Base-by-base conservation (phyloP, 2,797 vertebrate genomes). In the Phyllotis vaccarum region DNA sequence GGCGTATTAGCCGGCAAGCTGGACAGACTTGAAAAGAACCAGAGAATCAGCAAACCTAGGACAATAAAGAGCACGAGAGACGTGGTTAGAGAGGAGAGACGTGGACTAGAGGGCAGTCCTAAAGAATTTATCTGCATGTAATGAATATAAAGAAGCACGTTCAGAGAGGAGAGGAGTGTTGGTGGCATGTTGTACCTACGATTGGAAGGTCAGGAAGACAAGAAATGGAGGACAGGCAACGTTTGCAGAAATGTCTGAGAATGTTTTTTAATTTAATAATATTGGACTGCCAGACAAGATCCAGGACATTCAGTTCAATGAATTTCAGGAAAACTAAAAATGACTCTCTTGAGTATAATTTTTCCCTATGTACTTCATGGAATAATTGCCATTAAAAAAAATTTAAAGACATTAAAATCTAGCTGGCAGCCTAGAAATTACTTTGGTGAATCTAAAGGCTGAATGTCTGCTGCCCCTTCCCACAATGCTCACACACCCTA, bases 401-500 rank as follows among this genome's bases (percentile, higher is more conserved):
- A 37, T n/a, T n/a, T n/a, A 81, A 64, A 64, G 31, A 17, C 7
- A 85, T n/a, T 68, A 10, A 54, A 37, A 37, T 68, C 46, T n/a
- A 52, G 14, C 1, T 16, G 49, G 83, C 49, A 70, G 64, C 22
- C 64, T 9, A 2, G n/a, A n/a, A n/a, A 19, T 70, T 54, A 17
- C 46, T 70, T 37, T 12, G 9, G 34, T 37, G 49, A 9, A 54
- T 19, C 34, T 6, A 5, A 37, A 81, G 66, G 19, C 14, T 24
- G 37, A 0, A 1, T 7, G 3, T 3, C 19, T 60, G 54, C 21
- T 52, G 24, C 37, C 5, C 19, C 43, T 66, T 31, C 12, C 31
- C 6, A 21, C 0, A 1, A 4, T 76, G 34, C 43, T 14, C 3
- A 19, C 19, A 27, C 21, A 1, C 10, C 56, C 34, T 0, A 0